Percentiles rank a stretch among this genome's conserved stretches.
Evolutionary conservation across 2,888 invertebrate genomes (phyloP).

Genomic region (Drosophila prostipennis): DNA sequence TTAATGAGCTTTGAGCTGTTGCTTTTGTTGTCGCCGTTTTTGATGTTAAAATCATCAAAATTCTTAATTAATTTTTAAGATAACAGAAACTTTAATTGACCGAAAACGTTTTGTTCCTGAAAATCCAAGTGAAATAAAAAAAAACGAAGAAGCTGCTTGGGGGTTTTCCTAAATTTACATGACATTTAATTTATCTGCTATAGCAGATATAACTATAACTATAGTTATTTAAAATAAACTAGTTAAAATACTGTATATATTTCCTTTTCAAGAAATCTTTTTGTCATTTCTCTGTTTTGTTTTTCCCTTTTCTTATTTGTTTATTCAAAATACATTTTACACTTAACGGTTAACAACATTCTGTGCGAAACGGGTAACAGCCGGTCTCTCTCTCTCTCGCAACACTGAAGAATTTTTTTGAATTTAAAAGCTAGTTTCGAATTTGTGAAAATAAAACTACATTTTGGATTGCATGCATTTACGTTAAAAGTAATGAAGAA

Average conservation of each 20-base stretch:
- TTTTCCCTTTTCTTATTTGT: too few species aligned
- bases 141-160: too few species aligned
- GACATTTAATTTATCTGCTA: too few species aligned
- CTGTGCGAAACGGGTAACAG: background rate
- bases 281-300: too few species aligned
- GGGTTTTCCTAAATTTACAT: too few species aligned
- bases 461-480: background rate
- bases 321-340: too few species aligned
- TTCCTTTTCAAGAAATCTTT: too few species aligned
- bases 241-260: too few species aligned
- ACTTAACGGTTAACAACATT: slow-evolving; percentile 23
- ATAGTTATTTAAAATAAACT: too few species aligned
- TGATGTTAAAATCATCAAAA: background rate
- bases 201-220: too few species aligned
- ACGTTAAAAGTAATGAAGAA: background rate
- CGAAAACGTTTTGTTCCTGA: background rate
- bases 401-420: background rate
- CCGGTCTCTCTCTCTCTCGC: background rate
- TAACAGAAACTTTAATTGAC: background rate
- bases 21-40: background rate
- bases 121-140: background rate
- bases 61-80: background rate
- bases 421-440: too few species aligned
- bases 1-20: slow-evolving; percentile 58
- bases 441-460: too few species aligned